phyloP scores from a whole-genome alignment of 2,888 invertebrate genomes.

The Branchinecta sandiegonensis region DNA sequence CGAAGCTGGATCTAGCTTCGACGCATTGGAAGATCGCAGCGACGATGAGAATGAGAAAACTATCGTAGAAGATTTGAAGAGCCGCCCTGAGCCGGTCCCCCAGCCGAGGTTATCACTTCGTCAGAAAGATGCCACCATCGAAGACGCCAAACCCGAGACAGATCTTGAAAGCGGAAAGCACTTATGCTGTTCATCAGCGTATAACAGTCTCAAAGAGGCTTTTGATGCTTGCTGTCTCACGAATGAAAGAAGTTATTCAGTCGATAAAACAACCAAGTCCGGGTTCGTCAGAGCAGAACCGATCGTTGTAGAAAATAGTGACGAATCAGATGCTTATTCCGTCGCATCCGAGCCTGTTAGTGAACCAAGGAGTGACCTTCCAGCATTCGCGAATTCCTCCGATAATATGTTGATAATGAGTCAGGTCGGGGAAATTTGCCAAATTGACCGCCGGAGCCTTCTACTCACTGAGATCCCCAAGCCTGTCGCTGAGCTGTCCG shows the following conservation, averaged over 20 bases:
- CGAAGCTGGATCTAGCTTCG: constrained; percentile 3
- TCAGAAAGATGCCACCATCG: background rate
- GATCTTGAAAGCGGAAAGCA: background rate
- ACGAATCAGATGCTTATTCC: constrained; percentile 13
- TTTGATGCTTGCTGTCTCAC: background rate
- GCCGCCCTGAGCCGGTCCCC: background rate
- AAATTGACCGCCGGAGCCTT: constrained; percentile 11
- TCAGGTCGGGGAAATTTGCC: background rate
- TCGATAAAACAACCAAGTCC: background rate
- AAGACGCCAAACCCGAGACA: background rate
- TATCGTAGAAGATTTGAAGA: background rate
- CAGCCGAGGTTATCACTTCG: constrained; percentile 12
- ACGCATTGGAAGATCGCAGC: background rate
- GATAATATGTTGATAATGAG: background rate
- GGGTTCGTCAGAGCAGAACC: constrained; percentile 12
- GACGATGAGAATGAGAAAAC: constrained; percentile 14
- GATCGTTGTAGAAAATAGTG: background rate
- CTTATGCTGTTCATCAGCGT: background rate
- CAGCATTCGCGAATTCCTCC: too few species aligned
- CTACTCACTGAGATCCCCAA: constrained; percentile 10
- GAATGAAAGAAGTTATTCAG: background rate
- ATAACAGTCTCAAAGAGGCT: constrained; percentile 10
- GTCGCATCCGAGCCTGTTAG: constrained; percentile 4
- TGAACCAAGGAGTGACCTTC: background rate
- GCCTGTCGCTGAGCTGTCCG: constrained; percentile 14